Conservation (phyloP, 1,140 invertebrate species). For the Trachymyrmex septentrionalis region DNA sequence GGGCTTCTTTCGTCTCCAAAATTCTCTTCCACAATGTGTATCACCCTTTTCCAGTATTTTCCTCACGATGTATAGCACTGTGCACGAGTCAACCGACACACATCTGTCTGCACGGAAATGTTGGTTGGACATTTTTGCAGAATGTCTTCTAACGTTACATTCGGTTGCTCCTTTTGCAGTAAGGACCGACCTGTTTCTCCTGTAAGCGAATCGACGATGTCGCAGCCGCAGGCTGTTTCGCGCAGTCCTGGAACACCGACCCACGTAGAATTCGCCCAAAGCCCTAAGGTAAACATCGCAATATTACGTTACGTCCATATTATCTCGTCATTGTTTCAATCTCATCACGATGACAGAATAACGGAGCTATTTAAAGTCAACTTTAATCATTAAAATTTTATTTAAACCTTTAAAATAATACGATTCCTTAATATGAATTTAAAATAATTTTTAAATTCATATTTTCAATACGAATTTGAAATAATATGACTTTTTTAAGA, state of each 20-base stretch:
- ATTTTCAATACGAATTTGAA: neutral
- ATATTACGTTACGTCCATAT: conserved; percentile 37
- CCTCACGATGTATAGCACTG: conserved; percentile 56
- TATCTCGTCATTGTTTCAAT: neutral
- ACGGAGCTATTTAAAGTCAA: neutral
- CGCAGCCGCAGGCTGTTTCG: conserved; percentile 79
- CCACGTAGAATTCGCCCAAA: conserved; percentile 83
- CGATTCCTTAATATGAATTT: neutral
- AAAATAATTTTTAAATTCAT: no score
- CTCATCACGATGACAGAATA: neutral
- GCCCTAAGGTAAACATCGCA: conserved; percentile 80
- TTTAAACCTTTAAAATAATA: neutral
- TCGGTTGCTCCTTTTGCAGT: conserved; percentile 81
- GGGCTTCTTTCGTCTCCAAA: conserved; percentile 10
- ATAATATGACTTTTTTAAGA: neutral
- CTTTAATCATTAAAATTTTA: neutral
- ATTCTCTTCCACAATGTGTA: conserved; percentile 44
- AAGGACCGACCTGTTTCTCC: conserved; percentile 87
- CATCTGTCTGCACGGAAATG: conserved; percentile 65
- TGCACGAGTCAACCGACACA: conserved; percentile 69
- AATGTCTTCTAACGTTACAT: conserved; percentile 62
- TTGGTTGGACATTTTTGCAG: neutral
- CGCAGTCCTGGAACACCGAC: conserved; percentile 83
- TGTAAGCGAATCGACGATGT: conserved; percentile 84
- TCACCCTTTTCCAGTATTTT: conserved; percentile 58